Conservation (phyloP, 2,888 invertebrate genomes). For the Trilocha varians region DNA sequence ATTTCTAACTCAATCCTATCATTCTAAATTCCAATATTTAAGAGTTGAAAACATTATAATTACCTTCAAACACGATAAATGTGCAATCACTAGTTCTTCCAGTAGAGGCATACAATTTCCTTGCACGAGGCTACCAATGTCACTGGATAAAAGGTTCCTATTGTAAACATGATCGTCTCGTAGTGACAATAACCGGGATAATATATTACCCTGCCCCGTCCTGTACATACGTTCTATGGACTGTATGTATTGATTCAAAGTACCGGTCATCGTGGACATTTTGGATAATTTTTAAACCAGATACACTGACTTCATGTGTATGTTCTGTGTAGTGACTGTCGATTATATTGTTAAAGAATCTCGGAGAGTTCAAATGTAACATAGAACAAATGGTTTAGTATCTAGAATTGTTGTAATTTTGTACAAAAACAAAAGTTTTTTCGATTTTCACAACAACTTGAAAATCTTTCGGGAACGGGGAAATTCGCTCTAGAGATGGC, state of each 20-base stretch:
- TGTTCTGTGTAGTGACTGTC: too few species aligned
- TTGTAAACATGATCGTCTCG: slow-evolving; percentile 82
- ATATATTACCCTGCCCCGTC: slow-evolving; percentile 73
- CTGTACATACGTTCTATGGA: slow-evolving; percentile 75
- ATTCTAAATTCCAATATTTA: background rate
- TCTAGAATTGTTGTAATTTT: too few species aligned
- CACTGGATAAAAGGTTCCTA: slow-evolving; percentile 78
- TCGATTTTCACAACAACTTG: too few species aligned
- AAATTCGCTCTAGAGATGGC: too few species aligned
- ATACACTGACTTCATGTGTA: background rate
- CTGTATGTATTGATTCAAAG: slow-evolving; percentile 56
- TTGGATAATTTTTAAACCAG: slow-evolving; percentile 1
- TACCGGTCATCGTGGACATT: slow-evolving; percentile 33
- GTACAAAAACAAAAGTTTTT: too few species aligned
- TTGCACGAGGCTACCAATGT: slow-evolving; percentile 80
- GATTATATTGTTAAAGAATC: too few species aligned
- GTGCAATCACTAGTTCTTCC: slow-evolving; percentile 82
- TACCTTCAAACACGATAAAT: slow-evolving; percentile 80
- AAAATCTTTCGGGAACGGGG: too few species aligned
- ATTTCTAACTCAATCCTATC: too few species aligned
- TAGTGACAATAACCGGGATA: slow-evolving; percentile 76
- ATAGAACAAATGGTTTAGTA: too few species aligned
- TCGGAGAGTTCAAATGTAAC: too few species aligned
- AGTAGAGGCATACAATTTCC: slow-evolving; percentile 80
- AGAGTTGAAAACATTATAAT: slow-evolving; percentile 3